phyloP scores from a whole-genome alignment of 2,888 invertebrate species.

The Lampropteryx suffumata region DNA sequence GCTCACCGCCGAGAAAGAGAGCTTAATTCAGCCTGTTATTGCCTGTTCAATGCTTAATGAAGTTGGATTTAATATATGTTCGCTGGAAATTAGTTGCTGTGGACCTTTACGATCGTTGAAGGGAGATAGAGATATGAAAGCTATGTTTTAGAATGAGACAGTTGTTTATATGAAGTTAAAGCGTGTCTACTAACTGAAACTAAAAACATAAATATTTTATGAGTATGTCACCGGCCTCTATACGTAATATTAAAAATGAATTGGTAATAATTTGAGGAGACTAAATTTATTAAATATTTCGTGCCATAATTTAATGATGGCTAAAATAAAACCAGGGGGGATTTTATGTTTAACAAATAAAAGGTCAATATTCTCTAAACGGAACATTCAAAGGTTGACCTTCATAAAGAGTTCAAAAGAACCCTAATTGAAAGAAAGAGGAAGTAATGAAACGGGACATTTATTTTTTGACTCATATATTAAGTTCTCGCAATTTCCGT shows the following conservation, averaged over 20 bases:
- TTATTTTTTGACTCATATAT: slow-evolving; percentile 28
- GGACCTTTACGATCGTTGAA: slow-evolving; percentile 28
- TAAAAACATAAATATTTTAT: no score
- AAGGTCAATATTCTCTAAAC: neutral
- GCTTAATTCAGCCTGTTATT: slow-evolving; percentile 60
- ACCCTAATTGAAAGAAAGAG: slow-evolving; percentile 14
- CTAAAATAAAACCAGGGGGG: no score
- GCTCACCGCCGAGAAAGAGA: slow-evolving; percentile 36
- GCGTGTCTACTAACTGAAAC: no score
- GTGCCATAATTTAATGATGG: no score
- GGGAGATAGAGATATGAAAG: slow-evolving; percentile 8
- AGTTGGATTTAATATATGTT: slow-evolving; percentile 59
- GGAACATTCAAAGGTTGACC: neutral
- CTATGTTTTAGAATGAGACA: slow-evolving; percentile 3
- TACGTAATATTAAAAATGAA: no score
- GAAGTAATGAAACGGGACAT: slow-evolving; percentile 23
- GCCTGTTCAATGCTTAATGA: slow-evolving; percentile 65
- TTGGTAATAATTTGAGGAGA: no score
- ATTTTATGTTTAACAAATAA: neutral
- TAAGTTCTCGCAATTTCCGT: slow-evolving; percentile 27
- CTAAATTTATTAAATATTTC: no score
- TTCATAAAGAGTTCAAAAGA: neutral
- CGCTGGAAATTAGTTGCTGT: slow-evolving; percentile 36
- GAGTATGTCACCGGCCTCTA: no score
- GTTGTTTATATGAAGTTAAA: neutral